Conservation (phyloP, 2,113 vertebrate genomes). For the Trogon surrucura region DNA sequence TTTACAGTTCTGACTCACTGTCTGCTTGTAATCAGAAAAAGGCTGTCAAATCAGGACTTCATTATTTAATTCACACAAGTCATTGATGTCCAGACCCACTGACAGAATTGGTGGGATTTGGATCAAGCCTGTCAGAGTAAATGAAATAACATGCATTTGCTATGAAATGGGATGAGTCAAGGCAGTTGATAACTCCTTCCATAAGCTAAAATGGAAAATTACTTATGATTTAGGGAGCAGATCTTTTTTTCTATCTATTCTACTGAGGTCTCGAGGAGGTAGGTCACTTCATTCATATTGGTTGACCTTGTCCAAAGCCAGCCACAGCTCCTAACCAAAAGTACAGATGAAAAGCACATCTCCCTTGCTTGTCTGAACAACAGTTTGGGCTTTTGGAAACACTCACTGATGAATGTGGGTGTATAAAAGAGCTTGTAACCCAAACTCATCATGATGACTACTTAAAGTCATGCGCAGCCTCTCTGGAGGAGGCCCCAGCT, state of each 20-base stretch:
- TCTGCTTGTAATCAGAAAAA: conserved; percentile 16
- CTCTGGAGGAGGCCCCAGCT: background rate
- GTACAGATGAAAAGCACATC: background rate
- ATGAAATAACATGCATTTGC: background rate
- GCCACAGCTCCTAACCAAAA: background rate
- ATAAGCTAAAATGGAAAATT: background rate
- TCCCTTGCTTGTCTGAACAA: background rate
- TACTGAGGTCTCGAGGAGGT: background rate
- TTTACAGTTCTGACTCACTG: conserved; percentile 17
- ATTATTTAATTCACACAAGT: conserved; percentile 16
- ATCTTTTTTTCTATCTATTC: background rate
- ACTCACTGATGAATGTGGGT: background rate
- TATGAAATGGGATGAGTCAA: background rate
- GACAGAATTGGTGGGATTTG: background rate
- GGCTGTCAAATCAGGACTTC: background rate
- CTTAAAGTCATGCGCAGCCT: background rate
- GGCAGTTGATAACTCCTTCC: background rate
- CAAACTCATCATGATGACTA: background rate
- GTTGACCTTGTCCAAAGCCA: background rate
- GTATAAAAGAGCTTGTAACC: background rate
- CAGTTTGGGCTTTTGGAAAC: background rate
- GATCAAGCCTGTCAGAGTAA: background rate
- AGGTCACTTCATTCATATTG: background rate
- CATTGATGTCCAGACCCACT: background rate
- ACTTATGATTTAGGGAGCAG: background rate